Conservation (phyloP, 2,888 invertebrate species). For the Oligia latruncula region DNA sequence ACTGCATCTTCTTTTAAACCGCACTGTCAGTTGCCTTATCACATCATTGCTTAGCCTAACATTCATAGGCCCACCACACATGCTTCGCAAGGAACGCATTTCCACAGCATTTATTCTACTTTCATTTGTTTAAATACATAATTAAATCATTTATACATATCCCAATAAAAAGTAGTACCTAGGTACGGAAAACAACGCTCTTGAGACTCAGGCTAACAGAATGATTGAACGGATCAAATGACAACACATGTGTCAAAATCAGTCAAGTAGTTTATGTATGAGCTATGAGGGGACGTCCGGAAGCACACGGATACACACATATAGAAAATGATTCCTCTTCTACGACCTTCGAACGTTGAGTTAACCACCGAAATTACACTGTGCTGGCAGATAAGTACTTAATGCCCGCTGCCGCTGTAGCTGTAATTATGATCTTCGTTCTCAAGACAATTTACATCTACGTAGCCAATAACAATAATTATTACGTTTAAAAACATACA, state of each 20-base stretch:
- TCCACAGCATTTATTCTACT: background rate
- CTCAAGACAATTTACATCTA: conserved; percentile 9
- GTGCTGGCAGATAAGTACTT: conserved; percentile 8
- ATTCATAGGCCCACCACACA: too few relatives aligned
- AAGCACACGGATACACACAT: conserved; percentile 30
- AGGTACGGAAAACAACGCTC: conserved; percentile 13
- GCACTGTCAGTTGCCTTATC: too few relatives aligned
- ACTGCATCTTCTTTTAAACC: too few relatives aligned
- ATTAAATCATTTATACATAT: background rate
- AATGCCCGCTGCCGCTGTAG: too few relatives aligned
- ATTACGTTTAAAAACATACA: conserved; percentile 5
- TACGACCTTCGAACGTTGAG: conserved; percentile 25
- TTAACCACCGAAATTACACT: conserved; percentile 38
- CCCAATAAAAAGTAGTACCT: background rate
- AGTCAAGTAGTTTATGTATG: conserved; percentile 38
- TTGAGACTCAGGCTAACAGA: conserved; percentile 39
- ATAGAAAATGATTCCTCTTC: conserved; percentile 27
- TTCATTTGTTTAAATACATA: background rate
- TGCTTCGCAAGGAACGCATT: too few relatives aligned
- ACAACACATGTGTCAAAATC: conserved; percentile 52
- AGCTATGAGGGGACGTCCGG: conserved; percentile 53
- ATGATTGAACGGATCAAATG: conserved; percentile 52
- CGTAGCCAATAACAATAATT: conserved; percentile 1
- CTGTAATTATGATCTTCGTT: conserved; percentile 23
- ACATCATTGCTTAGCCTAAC: too few relatives aligned